These are phyloP conservation scores for Pseudomugil gertrudae DNA, from an alignment of 2,797 vertebrate genomes.

Conservation along the genomic window DNA sequence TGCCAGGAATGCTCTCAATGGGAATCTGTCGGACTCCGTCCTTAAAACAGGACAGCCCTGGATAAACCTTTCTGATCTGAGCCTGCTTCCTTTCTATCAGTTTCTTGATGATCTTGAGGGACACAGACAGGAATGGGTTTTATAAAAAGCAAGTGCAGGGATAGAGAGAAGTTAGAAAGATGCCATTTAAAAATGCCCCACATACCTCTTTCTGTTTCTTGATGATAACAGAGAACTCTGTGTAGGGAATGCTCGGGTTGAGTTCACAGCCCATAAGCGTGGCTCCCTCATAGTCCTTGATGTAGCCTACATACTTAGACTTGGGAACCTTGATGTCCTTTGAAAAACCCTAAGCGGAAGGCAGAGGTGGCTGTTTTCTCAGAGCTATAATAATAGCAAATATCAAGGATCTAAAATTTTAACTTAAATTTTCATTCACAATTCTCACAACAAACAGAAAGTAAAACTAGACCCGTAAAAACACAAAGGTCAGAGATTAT, in stretches of 20 bases:
- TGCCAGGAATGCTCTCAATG: conserved; percentile 98
- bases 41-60: conserved; percentile 97
- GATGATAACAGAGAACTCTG: conserved; percentile 98
- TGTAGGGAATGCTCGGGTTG: conserved; percentile 97
- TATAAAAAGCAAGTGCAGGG: not conserved
- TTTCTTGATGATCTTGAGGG: conserved; percentile 95
- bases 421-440: not conserved
- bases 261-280: conserved; percentile 99
- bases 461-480: not conserved
- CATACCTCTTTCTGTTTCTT: conserved; percentile 98
- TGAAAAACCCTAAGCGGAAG: conserved; percentile 91
- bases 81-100: conserved; percentile 98
- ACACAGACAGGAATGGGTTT: conserved; percentile 15
- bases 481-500: not conserved
- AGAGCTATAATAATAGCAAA: not conserved
- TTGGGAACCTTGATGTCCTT: conserved; percentile 99
- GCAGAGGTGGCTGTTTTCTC: conserved; percentile 6
- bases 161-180: not conserved
- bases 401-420: not conserved
- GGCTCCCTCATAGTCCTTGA: conserved; percentile 98
- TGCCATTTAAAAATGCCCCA: not conserved
- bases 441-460: not conserved
- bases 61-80: conserved; percentile 98
- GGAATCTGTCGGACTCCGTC: conserved; percentile 98
- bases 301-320: conserved; percentile 96